Base-by-base conservation (phyloP, 2,113 vertebrate species). In the Callionymus lyra region DNA sequence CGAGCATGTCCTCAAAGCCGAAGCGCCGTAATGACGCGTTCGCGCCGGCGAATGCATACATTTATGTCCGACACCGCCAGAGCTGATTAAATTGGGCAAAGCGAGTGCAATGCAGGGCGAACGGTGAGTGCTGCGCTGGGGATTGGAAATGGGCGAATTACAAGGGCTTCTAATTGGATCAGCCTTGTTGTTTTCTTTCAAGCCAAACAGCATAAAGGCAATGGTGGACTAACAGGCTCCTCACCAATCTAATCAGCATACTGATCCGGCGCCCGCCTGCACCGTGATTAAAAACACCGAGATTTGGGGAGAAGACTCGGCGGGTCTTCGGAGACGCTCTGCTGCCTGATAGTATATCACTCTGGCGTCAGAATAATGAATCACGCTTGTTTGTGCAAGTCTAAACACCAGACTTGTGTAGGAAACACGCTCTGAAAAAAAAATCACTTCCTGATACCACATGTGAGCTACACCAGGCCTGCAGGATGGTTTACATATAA, bases 401-500 rank as follows among this genome's bases (percentile, higher is more conserved):
- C n/a, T n/a, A n/a, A n/a, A n/a, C n/a, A n/a, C n/a, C n/a, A n/a
- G n/a, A n/a, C n/a, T n/a, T n/a, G n/a, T n/a, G n/a, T n/a, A n/a
- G n/a, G n/a, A n/a, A n/a, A n/a, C n/a, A n/a, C n/a, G n/a, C n/a
- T n/a, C n/a, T n/a, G n/a, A n/a, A n/a, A n/a, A n/a, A n/a, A n/a
- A n/a, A n/a, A n/a, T n/a, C n/a, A 27, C 21, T 27, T 27, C 21
- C 21, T 27, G 21, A 8, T 27, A 27, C 4, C 21, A 27, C 63
- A 74, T 65, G 65, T 53, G 46, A 56, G 57, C 50, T 27, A 44
- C 55, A 64, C 35, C 56, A 41, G 56, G 69, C 66, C 66, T 49
- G 57, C 58, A 62, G 69, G 37, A 77, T 71, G 74, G 48, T 51
- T 63, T 55, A 83, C 78, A 83, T 59, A 78, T 53, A 83, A 76